Evolutionary conservation across 2,113 vertebrate species (phyloP), one percentile per base, ranked within the genome.

Genomic region (Dasyurus viverrinus): DNA sequence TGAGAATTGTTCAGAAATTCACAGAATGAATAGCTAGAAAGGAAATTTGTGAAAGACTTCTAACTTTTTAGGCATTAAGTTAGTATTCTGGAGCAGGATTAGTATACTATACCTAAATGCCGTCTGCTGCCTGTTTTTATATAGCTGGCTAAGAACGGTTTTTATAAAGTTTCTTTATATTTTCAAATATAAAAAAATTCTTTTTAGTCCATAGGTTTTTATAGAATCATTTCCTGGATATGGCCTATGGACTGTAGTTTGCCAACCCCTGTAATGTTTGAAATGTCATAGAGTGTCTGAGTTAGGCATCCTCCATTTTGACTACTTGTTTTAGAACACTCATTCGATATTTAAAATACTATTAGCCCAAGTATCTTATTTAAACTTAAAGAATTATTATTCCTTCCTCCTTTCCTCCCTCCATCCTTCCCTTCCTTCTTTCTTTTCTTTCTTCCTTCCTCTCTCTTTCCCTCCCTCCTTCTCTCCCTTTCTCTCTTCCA

Each of bases 1-100:
- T 95, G 57, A 25, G 12, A 89, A 52, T 90, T 47, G 12, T 46
- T 95, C 9, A 95, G 92, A 95, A 92, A 93, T 55, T 91, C 54
- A 90, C 91, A 91, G 36, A 14, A 92, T 53, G 42, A 19, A n/a
- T 0, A 30, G 94, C 6, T 91, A 90, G 93, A 55, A 92, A 91
- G 53, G 0, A 16, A 84, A 50, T 94, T 47, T 92, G 89, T 53
- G 52, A 60, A 76, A 47, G 94, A 90, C 89, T 76, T 47, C 0
- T 52, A 92, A 25, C 68, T 48, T 91, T n/a, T 36, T 96, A 91
- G 53, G 53, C 50, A 53, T 92, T 92, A 90, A 23, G 7, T 42
- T 53, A 92, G 47, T 23, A 91, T 47, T 94, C 50, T 50, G 46
- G 30, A 95, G 54, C 84, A 19, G n/a, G 16, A n/a, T 84, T 23